Base-by-base conservation (phyloP, 2,113 vertebrate genomes). In the Tragelaphus scriptus region DNA sequence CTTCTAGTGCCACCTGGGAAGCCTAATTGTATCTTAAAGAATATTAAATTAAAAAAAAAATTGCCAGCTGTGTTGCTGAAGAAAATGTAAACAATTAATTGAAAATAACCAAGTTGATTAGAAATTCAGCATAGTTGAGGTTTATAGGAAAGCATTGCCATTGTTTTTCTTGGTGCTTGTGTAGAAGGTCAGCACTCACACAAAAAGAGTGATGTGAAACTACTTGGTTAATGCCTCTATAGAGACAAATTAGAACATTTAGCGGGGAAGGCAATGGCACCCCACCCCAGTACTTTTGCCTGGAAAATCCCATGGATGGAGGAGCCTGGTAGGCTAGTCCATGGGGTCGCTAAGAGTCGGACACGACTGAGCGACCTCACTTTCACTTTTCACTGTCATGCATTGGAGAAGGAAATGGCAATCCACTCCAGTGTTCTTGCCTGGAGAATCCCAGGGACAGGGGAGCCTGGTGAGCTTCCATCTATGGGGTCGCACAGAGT, bases 171-270 rank as follows among this genome's bases (percentile, higher is more conserved):
- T 17, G 32, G 44, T 63, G 21, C 32, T 75, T 36, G 0, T 32
- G 3, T 87, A 26, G 30, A 71, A 30, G 51, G 12, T 8, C 65
- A 68, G 61, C 4, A 40, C n/a, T 40, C 30, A 88, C 7, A 16
- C 8, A 47, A 68, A 93, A 71, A 40, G 71, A 94, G 6, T 36
- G 1, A 44, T 85, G 7, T 91, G 80, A 59, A 91, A 85, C 51
- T 90, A 23, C 40, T 21, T 55, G 30, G 36, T 75, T 71, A 79
- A 56, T 75, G 40, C 12, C 19, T 92, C 91, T 58, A 1, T 5
- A 53, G 63, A 97, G 21, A 51, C 89, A 96, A 82, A 87, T 91
- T 56, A 90, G 65, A 88, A 96, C 82, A 94, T 77, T 96, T 92
- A 79, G 8, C 28, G 44, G 44, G 44, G 44, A 44, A 44, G 44